Evolutionary conservation across 2,888 invertebrate species (phyloP), one percentile per base, ranked within the genome.

Genomic region (Tridacna crocea): DNA sequence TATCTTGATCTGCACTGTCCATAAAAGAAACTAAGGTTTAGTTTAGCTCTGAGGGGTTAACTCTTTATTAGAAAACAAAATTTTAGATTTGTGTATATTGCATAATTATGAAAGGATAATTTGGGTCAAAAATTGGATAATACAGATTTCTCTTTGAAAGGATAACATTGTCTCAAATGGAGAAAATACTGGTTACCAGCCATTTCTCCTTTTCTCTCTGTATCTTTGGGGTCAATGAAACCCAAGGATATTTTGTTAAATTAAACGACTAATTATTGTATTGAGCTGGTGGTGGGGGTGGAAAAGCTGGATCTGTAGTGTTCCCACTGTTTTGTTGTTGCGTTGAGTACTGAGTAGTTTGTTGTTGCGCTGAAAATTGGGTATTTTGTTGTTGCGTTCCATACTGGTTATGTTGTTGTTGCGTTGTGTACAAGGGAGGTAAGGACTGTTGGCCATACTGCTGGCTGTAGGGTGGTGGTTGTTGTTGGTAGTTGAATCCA

Each of bases 401-500:
- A 8, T 36, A 36, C 36, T 36, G 36, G 36, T 36, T 36, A 36
- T 36, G 36, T 36, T 36, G 36, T 36, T 36, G 36, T 36, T 36
- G 36, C 36, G 36, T 36, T 36, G 36, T 36, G n/a, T 60, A 60
- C 24, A 24, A 60, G 60, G 60, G 65, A 26, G 65, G 65, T 65
- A 12, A 17, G 15, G 27, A 17, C 19, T 70, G 46, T 70, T 19
- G 48, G 3, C 17, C 11, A 17, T n/a, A 17, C 19, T 36, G 68
- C 24, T 70, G 70, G 15, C 51, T 26, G 46, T 70, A 70, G 46
- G 68, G 46, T 26, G 70, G 70, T 26, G 70, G 70, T 19, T 19
- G 61, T 51, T 48, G 70, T 66, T 36, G 36, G n/a, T 66, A 46
- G 51, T 70, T 70, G 22, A 48, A 48, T 51, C 51, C 48, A 24